Percentiles rank a stretch among this genome's conserved stretches.
Evolutionary conservation across 2,797 vertebrate genomes (phyloP).

Genomic region (Periophthalmus magnuspinnatus): DNA sequence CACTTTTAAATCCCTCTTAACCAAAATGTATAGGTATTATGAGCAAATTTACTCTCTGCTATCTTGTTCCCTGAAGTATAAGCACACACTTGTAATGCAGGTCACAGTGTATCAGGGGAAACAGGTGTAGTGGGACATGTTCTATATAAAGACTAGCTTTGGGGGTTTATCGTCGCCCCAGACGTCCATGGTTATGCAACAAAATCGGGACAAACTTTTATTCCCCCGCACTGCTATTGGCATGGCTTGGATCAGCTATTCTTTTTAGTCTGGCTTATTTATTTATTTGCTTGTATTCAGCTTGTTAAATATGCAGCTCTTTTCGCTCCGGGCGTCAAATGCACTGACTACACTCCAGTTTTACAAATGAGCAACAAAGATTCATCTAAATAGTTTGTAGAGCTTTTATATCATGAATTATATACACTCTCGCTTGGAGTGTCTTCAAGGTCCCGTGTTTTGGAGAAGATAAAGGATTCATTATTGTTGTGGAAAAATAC

Average conservation of each 20-base stretch:
- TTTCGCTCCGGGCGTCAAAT: conserved; percentile 44
- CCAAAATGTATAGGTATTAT: neutral
- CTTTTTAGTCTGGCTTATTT: conserved; percentile 15
- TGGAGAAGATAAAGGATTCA: neutral
- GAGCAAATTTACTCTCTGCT: neutral
- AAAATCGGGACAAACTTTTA: conserved; percentile 25
- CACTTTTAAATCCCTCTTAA: neutral
- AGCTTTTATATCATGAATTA: conserved; percentile 23
- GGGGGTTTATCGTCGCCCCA: conserved; percentile 18
- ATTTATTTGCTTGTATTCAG: conserved; percentile 33
- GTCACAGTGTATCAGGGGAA: conserved; percentile 7
- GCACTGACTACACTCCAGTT: conserved; percentile 26
- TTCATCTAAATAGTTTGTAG: conserved; percentile 36
- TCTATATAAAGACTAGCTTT: conserved; percentile 27
- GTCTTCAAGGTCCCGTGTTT: neutral
- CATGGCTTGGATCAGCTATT: conserved; percentile 25
- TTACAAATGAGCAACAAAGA: conserved; percentile 48
- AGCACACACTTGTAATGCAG: conserved; percentile 15
- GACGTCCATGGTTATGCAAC: conserved; percentile 39
- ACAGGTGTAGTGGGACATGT: conserved; percentile 14
- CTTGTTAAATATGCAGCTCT: conserved; percentile 45
- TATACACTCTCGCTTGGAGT: conserved; percentile 22
- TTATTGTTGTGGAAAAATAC: neutral
- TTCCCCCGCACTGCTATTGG: conserved; percentile 31
- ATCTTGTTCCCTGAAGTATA: neutral